phyloP scores from a whole-genome alignment of 2,113 vertebrate species.

The Gambusia holbrooki region DNA sequence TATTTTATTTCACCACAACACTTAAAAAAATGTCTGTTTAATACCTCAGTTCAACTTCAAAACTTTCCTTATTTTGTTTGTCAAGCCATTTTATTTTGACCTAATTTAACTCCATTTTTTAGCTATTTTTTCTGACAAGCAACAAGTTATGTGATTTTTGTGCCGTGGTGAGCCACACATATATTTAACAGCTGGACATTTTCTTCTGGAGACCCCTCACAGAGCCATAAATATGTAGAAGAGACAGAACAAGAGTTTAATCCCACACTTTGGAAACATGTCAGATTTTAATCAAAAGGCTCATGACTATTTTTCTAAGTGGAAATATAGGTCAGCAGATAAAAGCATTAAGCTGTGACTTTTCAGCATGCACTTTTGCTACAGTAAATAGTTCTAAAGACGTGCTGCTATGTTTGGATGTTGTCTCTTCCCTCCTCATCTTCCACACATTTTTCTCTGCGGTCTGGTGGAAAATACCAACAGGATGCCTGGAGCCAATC shows the following conservation, averaged over 20 bases:
- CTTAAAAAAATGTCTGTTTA: too few species aligned
- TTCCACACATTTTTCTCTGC: constrained; percentile 5
- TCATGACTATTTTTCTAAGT: not conserved
- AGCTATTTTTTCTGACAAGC: not conserved
- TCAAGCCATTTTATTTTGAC: not conserved
- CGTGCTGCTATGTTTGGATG: not conserved
- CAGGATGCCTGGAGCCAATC: not conserved
- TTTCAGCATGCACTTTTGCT: not conserved
- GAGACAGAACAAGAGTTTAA: not conserved
- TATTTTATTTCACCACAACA: not conserved
- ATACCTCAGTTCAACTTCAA: too few species aligned
- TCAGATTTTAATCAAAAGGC: not conserved
- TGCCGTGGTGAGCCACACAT: not conserved
- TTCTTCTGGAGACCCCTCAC: not conserved
- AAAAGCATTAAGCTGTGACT: not conserved
- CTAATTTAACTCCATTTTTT: not conserved
- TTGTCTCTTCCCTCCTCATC: not conserved
- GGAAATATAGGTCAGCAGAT: not conserved
- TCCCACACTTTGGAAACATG: not conserved
- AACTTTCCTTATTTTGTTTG: too few species aligned
- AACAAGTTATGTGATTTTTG: not conserved
- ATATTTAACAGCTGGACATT: not conserved
- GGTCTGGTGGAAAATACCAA: constrained; percentile 4
- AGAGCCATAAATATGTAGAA: not conserved
- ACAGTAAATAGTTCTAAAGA: not conserved